Conservation (phyloP, 2,797 vertebrate genomes). For the Bryconaethiops microstoma region DNA sequence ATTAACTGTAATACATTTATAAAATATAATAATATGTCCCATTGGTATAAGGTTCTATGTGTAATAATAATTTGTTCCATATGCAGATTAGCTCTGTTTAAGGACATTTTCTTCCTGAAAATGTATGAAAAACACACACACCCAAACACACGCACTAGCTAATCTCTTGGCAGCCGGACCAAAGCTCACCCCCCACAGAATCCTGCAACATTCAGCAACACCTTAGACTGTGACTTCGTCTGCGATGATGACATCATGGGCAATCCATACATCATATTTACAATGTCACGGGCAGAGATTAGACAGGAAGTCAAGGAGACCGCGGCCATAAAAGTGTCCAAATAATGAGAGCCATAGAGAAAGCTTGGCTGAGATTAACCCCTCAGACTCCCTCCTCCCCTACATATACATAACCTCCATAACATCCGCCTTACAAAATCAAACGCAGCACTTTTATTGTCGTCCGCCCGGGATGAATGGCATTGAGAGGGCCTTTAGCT, state of each 20-base stretch:
- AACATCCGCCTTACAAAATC: slow-evolving; percentile 1
- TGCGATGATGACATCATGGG: slow-evolving; percentile 44
- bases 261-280: slow-evolving; percentile 46
- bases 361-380: slow-evolving; percentile 22
- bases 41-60: no score
- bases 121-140: slow-evolving; percentile 2
- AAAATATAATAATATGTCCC: no score
- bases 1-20: no score
- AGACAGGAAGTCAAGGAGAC: slow-evolving; percentile 43
- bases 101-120: no score
- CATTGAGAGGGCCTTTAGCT: slow-evolving; percentile 12
- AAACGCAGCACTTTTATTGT: not conserved
- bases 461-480: not conserved
- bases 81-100: no score
- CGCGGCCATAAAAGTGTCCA: slow-evolving; percentile 37
- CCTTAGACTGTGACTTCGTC: not conserved
- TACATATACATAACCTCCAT: slow-evolving; percentile 16
- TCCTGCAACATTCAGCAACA: slow-evolving; percentile 41
- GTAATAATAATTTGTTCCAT: no score
- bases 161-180: slow-evolving; percentile 61
- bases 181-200: slow-evolving; percentile 61
- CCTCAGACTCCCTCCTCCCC: not conserved
- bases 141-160: slow-evolving; percentile 42
- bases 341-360: slow-evolving; percentile 23
- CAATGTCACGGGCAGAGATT: slow-evolving; percentile 34